Base-by-base conservation (phyloP, 2,113 vertebrate genomes). In the Aphyosemion australe region DNA sequence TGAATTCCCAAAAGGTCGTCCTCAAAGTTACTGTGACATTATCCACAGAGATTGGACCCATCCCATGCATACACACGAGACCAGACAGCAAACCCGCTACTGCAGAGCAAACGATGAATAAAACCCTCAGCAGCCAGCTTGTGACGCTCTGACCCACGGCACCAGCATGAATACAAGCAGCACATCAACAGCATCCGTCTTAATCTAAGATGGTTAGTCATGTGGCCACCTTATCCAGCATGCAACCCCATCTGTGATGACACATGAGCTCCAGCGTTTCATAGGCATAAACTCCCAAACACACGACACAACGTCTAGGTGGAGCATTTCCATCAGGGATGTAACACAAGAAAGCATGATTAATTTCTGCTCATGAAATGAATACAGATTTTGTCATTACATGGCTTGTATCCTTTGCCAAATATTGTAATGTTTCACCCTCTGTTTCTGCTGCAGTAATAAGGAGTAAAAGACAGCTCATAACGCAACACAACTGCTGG, bases 301-400 rank as follows among this genome's bases (percentile, higher is more conserved):
- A 68, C 61, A 15, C 71, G 74, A 66, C 79, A 69, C 73, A 76
- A 82, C 67, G 76, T 79, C 82, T 75, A 67, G 82, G 84, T 48
- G 34, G 65, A 8, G 59, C 81, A 93, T 92, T 91, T 89, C 88
- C 91, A 91, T 89, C 69, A 67, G 73, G 79, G 79, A 87, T 64
- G 90, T 78, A 82, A 71, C 78, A 67, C 72, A 76, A 80, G 81
- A 79, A 87, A 65, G 80, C 72, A 66, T 76, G 83, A 88, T 92
- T 90, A 90, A 90, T 88, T 89, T 86, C 69, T 79, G 84, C 80
- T 87, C 79, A 78, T 83, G 84, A 84, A 84, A 88, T 86, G 92
- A 93, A 93, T 93, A 92, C 84, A 89, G 89, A 93, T 91, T 89
- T 86, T 86, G 89, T 91, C 88, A 94, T 94, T 94, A 92, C 77